These are phyloP conservation scores for Heteronetta atricapilla DNA, from an alignment of 2,113 vertebrate genomes.

Conservation along the genomic window DNA sequence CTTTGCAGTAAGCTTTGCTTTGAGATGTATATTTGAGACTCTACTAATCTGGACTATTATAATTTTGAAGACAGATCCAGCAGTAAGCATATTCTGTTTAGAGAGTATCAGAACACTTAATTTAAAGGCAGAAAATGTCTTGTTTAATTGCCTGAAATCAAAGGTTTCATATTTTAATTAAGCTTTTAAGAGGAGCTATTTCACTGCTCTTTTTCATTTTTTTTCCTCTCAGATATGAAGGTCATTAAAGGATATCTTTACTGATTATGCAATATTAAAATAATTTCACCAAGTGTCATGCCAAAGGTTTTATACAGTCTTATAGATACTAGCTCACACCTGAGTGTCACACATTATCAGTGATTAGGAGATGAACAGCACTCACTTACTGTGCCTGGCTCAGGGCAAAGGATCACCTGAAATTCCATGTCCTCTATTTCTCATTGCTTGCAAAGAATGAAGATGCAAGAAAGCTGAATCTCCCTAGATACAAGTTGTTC, in stretches of 20 bases:
- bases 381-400: background rate
- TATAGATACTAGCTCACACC: background rate
- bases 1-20: constrained; percentile 21
- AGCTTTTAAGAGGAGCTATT: constrained; percentile 44
- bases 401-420: background rate
- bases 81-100: constrained; percentile 44
- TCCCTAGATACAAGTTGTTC: background rate
- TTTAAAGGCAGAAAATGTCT: constrained; percentile 53
- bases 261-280: background rate
- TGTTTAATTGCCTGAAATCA: constrained; percentile 66
- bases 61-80: constrained; percentile 9
- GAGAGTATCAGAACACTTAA: constrained; percentile 3
- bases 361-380: background rate
- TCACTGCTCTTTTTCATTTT: background rate
- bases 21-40: constrained; percentile 40
- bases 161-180: constrained; percentile 65
- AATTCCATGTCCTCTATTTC: background rate
- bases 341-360: background rate
- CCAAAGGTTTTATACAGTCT: background rate
- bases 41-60: background rate
- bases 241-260: constrained; percentile 31
- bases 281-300: background rate
- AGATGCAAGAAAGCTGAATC: background rate
- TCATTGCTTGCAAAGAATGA: background rate
- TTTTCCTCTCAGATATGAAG: constrained; percentile 19